Percentiles rank a stretch among this genome's conserved stretches.
Conservation (phyloP, 2,888 invertebrate genomes). For the Patella caerulea region DNA sequence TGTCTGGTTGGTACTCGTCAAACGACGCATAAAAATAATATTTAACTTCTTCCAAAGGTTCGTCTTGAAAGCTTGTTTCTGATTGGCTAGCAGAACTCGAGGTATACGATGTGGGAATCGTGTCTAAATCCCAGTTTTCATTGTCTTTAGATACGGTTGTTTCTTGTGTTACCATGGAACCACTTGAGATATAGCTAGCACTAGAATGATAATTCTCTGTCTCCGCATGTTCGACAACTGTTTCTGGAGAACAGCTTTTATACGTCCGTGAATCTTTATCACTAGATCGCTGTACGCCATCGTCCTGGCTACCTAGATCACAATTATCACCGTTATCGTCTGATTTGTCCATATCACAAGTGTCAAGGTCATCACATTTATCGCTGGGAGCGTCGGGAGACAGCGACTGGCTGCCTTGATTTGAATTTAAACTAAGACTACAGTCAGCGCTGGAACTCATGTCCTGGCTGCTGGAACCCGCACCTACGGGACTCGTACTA, state of each 20-base stretch:
- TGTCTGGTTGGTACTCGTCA: background rate
- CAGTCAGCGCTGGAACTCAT: constrained; percentile 58
- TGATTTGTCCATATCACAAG: constrained; percentile 26
- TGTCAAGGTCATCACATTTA: constrained; percentile 31
- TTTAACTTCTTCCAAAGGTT: background rate
- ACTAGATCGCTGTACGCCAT: background rate
- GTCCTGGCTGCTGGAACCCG: constrained; percentile 48
- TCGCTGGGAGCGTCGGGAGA: constrained; percentile 41
- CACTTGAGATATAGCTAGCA: background rate
- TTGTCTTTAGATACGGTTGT: background rate
- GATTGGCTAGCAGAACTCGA: background rate
- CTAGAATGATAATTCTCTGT: background rate
- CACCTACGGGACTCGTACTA: constrained; percentile 44
- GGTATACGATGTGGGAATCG: background rate
- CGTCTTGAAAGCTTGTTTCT: constrained; percentile 6
- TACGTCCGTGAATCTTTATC: background rate
- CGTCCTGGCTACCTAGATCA: constrained; percentile 22
- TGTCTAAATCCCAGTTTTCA: constrained; percentile 3
- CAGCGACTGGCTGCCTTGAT: constrained; percentile 43
- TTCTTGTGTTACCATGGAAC: background rate
- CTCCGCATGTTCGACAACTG: background rate
- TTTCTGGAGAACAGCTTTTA: background rate
- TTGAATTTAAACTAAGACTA: constrained; percentile 44
- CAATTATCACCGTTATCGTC: constrained; percentile 24
- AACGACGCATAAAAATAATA: background rate